These are phyloP conservation scores for Tethya wilhelma DNA, from an alignment of 37 sponge, comb jelly and placozoan genomes.

Conservation along the genomic window DNA sequence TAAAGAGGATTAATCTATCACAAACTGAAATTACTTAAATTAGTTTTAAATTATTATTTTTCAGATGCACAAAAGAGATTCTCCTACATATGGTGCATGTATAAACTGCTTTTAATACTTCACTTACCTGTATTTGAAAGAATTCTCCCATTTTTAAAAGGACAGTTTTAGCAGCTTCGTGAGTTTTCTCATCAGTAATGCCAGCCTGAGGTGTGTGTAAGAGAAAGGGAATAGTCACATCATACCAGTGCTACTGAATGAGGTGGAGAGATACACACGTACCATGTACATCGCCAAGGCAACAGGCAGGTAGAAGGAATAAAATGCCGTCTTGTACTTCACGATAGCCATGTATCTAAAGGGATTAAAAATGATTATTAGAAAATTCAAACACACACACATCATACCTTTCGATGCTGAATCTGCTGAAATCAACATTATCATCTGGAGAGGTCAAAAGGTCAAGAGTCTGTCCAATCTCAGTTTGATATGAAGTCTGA, in stretches of 20 bases:
- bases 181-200: conserved; percentile 54
- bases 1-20: neutral
- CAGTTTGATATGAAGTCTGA: conserved; percentile 80
- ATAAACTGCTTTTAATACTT: neutral
- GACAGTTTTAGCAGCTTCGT: conserved; percentile 70
- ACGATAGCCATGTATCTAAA: conserved; percentile 91
- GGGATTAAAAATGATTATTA: neutral
- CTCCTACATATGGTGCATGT: too few relatives aligned
- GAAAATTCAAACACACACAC: neutral
- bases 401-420: conserved; percentile 68
- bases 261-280: neutral
- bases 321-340: conserved; percentile 93
- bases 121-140: conserved; percentile 89
- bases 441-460: conserved; percentile 76
- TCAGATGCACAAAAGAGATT: too few relatives aligned
- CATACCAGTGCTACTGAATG: neutral
- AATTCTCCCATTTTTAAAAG: conserved; percentile 91
- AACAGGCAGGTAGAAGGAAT: conserved; percentile 96
- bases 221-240: too few relatives aligned
- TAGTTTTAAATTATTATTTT: neutral
- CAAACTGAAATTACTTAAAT: neutral
- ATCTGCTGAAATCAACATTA: conserved; percentile 63
- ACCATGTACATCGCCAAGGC: conserved; percentile 95
- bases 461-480: conserved; percentile 89
- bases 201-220: conserved; percentile 55